Evolutionary conservation across 2,797 vertebrate genomes (phyloP), one percentile per base, ranked within the genome.

Genomic region (Labroides dimidiatus): DNA sequence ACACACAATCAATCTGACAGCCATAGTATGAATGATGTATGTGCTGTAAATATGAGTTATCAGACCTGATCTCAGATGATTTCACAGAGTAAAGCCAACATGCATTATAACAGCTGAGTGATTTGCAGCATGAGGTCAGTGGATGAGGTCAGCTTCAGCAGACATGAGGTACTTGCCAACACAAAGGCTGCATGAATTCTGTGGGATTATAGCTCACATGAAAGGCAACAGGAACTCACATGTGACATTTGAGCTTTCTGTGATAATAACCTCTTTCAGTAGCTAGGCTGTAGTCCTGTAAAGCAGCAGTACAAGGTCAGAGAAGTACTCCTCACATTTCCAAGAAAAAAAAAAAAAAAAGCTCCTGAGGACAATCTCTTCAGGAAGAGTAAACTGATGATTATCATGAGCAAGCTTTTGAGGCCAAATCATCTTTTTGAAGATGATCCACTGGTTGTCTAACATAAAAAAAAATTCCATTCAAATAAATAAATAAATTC

Each of bases 121-220:
- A 59, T 21, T 61, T 27, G 20, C 47, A 72, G 44, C 55, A 6
- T 42, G 59, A 47, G 61, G 57, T 75, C 70, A 74, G 68, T 8
- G 16, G 64, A 58, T 58, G 44, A 77, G 69, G 61, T 69, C 72
- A 69, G 43, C 48, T 12, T 11, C 66, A 55, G 57, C 15, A 41
- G 72, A 67, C 73, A 50, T 63, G 63, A 61, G 68, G 52, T 36
- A 24, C 17, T 27, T 16, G 1, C 70, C 64, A 37, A 23, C 57
- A 77, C 80, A 62, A 75, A 76, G 33, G 68, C 55, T 23, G 20
- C 48, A 33, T 62, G 68, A 77, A 75, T 68, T 55, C 3, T 3
- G 21, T 5, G 13, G 75, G 83, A 87, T 87, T 85, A 88, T 21
- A 56, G 54, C 78, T 80, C 80, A 70, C 80, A 75, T 81, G 77